A percentile compares a stretch with the other conserved stretches of the same genome.
These are phyloP conservation scores for Sula dactylatra DNA, from an alignment of 2,113 vertebrate species.

Conservation along the genomic window DNA sequence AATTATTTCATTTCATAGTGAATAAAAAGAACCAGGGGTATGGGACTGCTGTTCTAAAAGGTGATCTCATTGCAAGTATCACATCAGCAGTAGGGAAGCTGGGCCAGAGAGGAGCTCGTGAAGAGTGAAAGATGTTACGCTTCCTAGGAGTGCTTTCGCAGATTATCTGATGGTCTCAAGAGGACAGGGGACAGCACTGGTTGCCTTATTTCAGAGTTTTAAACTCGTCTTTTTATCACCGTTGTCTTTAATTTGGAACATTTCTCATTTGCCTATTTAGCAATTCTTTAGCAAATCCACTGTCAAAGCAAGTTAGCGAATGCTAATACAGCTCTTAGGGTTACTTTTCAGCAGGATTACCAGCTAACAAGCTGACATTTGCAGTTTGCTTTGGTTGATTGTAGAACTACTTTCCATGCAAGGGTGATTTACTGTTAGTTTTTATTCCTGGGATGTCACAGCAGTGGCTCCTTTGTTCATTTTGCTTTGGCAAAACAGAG, in stretches of 20 bases:
- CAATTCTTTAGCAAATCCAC: conserved; percentile 9
- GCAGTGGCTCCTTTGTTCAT: neutral
- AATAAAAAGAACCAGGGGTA: neutral
- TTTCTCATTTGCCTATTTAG: neutral
- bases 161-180: neutral
- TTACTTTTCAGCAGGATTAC: conserved; percentile 22
- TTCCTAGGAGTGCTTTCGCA: neutral
- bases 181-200: neutral
- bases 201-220: neutral
- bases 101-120: neutral
- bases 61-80: neutral
- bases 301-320: neutral
- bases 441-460: neutral
- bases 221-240: neutral
- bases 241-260: neutral
- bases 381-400: conserved; percentile 18
- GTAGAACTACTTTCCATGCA: neutral
- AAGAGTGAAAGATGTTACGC: neutral
- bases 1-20: neutral
- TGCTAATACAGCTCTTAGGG: neutral
- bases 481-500: neutral
- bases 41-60: neutral
- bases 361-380: conserved; percentile 10
- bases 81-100: neutral
- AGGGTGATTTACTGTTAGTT: neutral